A percentile compares a stretch with the other conserved stretches of the same genome.
Conservation (phyloP, 2,797 vertebrate species). For the Cryptoblepharus egeriae region DNA sequence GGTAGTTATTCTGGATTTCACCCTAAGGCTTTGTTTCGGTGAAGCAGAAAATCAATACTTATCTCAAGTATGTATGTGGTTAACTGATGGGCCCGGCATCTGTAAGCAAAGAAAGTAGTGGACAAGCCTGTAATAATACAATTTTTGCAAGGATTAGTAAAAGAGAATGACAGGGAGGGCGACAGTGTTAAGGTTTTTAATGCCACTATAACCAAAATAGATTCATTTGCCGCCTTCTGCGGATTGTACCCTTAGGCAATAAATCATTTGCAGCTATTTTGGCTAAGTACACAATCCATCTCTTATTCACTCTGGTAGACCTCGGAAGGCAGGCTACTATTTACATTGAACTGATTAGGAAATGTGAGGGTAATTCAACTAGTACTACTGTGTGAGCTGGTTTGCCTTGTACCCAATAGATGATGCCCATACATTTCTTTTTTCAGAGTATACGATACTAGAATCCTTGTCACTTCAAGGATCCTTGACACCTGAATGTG, state of each 20-base stretch:
- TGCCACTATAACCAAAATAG: background rate
- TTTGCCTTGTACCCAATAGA: background rate
- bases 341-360: background rate
- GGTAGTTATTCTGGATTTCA: too few species aligned
- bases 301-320: background rate
- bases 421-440: background rate
- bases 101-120: background rate
- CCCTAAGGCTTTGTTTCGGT: slow-evolving; percentile 18
- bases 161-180: background rate
- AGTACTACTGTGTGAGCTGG: background rate
- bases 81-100: background rate
- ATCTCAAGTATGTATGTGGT: background rate
- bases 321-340: background rate
- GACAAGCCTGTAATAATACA: background rate
- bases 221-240: background rate
- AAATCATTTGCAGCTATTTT: slow-evolving; percentile 1
- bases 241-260: background rate
- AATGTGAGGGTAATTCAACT: background rate
- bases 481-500: background rate
- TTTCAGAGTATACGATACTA: background rate
- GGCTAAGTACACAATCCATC: background rate
- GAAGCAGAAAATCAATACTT: slow-evolving; percentile 33
- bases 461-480: too few species aligned
- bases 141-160: background rate
- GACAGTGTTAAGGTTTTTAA: background rate